Base-by-base conservation (phyloP, 2,113 vertebrate genomes). In the Pyxicephalus adspersus region DNA sequence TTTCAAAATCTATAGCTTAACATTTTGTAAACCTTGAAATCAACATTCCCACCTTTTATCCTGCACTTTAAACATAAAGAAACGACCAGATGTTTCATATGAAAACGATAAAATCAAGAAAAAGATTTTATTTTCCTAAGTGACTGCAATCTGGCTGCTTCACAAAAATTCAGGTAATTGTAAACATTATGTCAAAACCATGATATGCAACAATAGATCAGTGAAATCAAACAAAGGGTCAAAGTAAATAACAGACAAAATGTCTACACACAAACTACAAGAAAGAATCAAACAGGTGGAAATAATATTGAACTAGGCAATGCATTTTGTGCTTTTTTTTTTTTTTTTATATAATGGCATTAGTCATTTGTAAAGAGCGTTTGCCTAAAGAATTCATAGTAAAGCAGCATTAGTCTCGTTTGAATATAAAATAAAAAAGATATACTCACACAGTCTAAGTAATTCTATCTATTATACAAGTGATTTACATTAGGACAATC, bases 361-460 rank as follows among this genome's bases (percentile, higher is more conserved):
- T 9, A 22, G 9, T 22, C 57, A 74, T 74, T 58, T 74, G 31
- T 3, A 60, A 38, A n/a, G 2, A 1, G 11, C 58, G 0, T 13
- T 45, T 13, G 26, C 25, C 31, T 20, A 34, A 13, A 73, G 18
- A 73, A 31, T 22, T 23, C 18, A 55, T 52, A 3, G n/a, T 28
- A 58, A 16, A 29, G 20, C 26, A 45, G 11, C 38, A 45, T 45
- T 3, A 34, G n/a, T 31, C 28, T 29, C 19, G 3, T 28, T 54
- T 73, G 58, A 55, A 71, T 60, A 38, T 55, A 20, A 73, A 4
- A 34, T n/a, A n/a, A n/a, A n/a, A n/a, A n/a, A n/a, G n/a, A n/a
- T 58, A 2, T 4, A 60, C 17, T 73, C 11, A 58, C 18, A 6
- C 52, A 26, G 15, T 52, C 50, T 19, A 52, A 52, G 5, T 19